These are phyloP conservation scores for Harpalus rubripes DNA, from an alignment of 2,888 invertebrate species.

Conservation along the genomic window DNA sequence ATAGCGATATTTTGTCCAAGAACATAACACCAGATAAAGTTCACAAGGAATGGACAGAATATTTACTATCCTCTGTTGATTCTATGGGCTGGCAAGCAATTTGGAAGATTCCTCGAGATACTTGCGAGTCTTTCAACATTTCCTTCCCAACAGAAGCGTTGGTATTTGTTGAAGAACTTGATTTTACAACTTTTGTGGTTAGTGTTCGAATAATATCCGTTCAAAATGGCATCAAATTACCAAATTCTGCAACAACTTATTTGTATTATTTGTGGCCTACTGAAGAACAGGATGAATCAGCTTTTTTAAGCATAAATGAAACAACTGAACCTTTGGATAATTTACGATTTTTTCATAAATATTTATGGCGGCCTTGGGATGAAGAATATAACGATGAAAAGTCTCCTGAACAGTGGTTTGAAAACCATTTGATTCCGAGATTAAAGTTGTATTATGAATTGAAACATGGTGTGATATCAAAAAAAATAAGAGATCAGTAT, in stretches of 20 bases:
- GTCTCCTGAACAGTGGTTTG: too few species aligned
- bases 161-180: constrained; percentile 80
- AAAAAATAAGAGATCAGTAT: constrained; percentile 79
- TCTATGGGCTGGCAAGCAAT: constrained; percentile 85
- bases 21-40: constrained; percentile 73
- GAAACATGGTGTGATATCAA: constrained; percentile 79
- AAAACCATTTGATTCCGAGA: constrained; percentile 79
- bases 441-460: constrained; percentile 81
- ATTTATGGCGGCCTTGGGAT: constrained; percentile 87
- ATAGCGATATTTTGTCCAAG: constrained; percentile 77
- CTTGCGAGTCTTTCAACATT: constrained; percentile 83
- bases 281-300: constrained; percentile 80
- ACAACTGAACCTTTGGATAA: constrained; percentile 84
- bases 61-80: constrained; percentile 81
- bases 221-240: constrained; percentile 70
- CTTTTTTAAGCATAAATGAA: constrained; percentile 80
- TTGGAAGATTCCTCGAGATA: constrained; percentile 84
- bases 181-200: constrained; percentile 80
- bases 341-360: constrained; percentile 83
- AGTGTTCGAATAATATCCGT: constrained; percentile 80
- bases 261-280: constrained; percentile 84
- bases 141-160: constrained; percentile 84
- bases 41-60: constrained; percentile 79
- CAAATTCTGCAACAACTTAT: constrained; percentile 81
- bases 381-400: constrained; percentile 82